Evolutionary conservation across 2,113 vertebrate genomes (phyloP).

Genomic region (Synchiropus splendidus): DNA sequence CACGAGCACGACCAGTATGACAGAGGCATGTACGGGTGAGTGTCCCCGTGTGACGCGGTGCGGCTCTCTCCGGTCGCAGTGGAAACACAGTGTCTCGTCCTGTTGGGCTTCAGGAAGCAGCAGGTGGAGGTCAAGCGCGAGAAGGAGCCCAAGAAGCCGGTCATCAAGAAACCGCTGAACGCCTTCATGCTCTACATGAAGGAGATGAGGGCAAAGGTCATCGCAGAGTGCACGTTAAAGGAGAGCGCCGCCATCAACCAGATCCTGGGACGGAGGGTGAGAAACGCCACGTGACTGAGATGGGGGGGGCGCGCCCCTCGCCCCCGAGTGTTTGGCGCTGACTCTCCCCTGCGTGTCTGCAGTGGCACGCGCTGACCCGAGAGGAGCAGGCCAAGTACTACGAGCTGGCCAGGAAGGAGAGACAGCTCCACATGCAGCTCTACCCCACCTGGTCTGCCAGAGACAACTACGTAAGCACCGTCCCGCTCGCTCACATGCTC

Average conservation of each 20-base stretch:
- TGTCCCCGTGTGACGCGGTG: constrained; percentile 4
- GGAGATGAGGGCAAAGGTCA: constrained; percentile 98
- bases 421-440: constrained; percentile 98
- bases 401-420: constrained; percentile 92
- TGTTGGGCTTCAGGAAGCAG: constrained; percentile 71
- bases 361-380: constrained; percentile 96
- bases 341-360: constrained; percentile 32
- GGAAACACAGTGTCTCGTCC: background rate
- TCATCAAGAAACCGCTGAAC: constrained; percentile 97
- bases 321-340: too few relatives aligned
- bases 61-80: background rate
- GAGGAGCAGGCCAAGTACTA: constrained; percentile 99
- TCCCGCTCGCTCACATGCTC: constrained; percentile 2
- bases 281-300: too few relatives aligned
- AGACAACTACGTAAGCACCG: constrained; percentile 87
- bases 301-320: too few relatives aligned
- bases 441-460: constrained; percentile 97
- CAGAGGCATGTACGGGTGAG: constrained; percentile 76
- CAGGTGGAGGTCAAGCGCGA: constrained; percentile 86
- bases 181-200: constrained; percentile 99
- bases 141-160: constrained; percentile 95
- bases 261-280: constrained; percentile 93
- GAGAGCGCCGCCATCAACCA: constrained; percentile 98
- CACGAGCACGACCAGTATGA: constrained; percentile 90
- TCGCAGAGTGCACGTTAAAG: constrained; percentile 96